Evolutionary conservation across 2,113 vertebrate genomes (phyloP).

Genomic region (Terrapene triunguis): DNA sequence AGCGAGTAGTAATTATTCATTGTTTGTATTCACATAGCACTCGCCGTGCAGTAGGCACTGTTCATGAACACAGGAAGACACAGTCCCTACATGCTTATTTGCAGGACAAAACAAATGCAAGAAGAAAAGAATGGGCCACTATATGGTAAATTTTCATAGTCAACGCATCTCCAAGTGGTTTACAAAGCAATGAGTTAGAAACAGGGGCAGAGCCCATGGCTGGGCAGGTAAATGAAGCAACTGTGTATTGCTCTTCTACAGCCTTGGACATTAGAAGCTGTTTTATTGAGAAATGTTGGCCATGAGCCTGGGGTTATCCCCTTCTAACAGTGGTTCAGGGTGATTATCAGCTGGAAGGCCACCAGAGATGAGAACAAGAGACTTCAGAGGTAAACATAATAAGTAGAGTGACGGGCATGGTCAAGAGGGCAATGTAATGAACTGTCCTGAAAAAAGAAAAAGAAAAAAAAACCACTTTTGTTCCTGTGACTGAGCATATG

Average conservation of each 20-base stretch:
- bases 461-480: background rate
- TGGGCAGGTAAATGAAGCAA: background rate
- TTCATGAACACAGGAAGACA: background rate
- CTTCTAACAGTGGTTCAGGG: background rate
- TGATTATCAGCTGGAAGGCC: background rate
- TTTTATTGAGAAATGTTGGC: background rate
- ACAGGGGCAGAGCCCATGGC: background rate
- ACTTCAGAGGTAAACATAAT: rapidly evolving
- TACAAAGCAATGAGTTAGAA: background rate
- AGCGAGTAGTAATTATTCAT: background rate
- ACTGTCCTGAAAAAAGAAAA: background rate
- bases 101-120: rapidly evolving
- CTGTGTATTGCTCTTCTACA: too few relatives aligned
- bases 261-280: background rate
- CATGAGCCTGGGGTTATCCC: background rate
- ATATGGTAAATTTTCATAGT: background rate
- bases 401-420: background rate
- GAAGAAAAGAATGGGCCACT: background rate
- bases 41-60: background rate
- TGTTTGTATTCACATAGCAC: background rate
- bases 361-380: background rate
- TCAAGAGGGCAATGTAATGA: rapidly evolving
- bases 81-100: background rate
- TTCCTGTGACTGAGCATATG: background rate
- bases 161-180: background rate